Conservation (phyloP, 2,888 invertebrate species). For the Pteria penguin region DNA sequence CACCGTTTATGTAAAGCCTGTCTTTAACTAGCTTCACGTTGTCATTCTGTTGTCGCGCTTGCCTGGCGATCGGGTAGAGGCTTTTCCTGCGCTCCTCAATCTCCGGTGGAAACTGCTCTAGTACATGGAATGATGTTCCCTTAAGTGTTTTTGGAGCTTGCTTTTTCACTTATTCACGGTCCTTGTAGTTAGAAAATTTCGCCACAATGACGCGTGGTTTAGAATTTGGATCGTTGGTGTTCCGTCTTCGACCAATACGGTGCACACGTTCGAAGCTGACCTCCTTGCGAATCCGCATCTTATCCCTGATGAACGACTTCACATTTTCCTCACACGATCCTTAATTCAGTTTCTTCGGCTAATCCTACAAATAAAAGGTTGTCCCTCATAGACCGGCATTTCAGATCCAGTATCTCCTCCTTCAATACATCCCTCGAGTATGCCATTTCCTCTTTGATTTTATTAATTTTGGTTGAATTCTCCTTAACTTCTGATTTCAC, state of each 20-base stretch:
- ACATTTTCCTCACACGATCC: constrained; percentile 38
- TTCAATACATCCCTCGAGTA: constrained; percentile 7
- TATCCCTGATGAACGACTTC: constrained; percentile 21
- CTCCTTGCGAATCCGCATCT: constrained; percentile 3
- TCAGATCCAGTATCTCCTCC: constrained; percentile 33
- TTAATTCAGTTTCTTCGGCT: constrained; percentile 20
- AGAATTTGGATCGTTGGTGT: no score
- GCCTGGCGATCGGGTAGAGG: constrained; percentile 33
- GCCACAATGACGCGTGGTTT: no score
- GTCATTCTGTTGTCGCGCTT: not conserved
- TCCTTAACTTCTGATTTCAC: no score
- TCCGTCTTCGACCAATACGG: constrained; percentile 21
- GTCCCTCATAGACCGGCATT: constrained; percentile 41
- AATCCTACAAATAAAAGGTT: constrained; percentile 34
- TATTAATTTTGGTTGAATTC: no score
- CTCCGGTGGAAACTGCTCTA: constrained; percentile 41
- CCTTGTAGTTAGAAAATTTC: no score
- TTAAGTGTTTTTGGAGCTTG: constrained; percentile 30
- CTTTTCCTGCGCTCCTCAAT: no score
- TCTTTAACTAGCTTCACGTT: constrained; percentile 2
- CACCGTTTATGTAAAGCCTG: not conserved
- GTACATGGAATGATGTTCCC: constrained; percentile 18
- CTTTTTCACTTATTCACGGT: constrained; percentile 25
- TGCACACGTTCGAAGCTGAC: constrained; percentile 35
- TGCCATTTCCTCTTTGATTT: not conserved